A percentile compares a stretch with the other conserved stretches of the same genome.
Conservation (phyloP, 1,140 invertebrate genomes). For the Drosophila sp. region DNA sequence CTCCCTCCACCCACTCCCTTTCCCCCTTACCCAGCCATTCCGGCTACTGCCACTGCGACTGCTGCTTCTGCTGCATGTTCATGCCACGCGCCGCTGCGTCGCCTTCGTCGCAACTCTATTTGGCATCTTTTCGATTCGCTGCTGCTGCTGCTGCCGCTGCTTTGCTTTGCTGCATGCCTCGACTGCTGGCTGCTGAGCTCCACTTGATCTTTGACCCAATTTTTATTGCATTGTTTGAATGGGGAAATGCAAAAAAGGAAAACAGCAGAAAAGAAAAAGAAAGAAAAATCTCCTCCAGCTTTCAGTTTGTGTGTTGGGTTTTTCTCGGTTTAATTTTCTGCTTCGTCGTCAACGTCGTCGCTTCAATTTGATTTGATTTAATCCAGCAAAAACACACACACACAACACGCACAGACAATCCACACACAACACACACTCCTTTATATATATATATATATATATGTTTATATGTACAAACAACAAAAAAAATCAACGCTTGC, state of each 20-base stretch:
- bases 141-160: conserved; percentile 24
- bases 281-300: conserved; percentile 33
- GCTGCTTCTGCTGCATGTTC: conserved; percentile 50
- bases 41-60: conserved; percentile 17
- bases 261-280: neutral
- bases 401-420: conserved; percentile 10
- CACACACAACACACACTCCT: neutral
- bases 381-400: conserved; percentile 34
- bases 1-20: conserved; percentile 1
- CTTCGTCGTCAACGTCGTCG: conserved; percentile 52
- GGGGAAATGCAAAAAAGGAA: conserved; percentile 51
- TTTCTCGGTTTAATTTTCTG: conserved; percentile 69
- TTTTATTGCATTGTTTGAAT: conserved; percentile 76
- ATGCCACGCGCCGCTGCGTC: conserved; percentile 74
- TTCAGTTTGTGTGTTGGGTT: conserved; percentile 4
- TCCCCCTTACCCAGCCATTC: conserved; percentile 7
- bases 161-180: conserved; percentile 13
- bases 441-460: neutral
- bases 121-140: conserved; percentile 55
- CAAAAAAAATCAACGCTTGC: conserved; percentile 40
- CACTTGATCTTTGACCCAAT: conserved; percentile 82
- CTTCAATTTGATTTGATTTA: conserved; percentile 71
- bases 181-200: conserved; percentile 50
- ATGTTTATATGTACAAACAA: conserved; percentile 11
- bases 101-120: conserved; percentile 67